Evolutionary conservation across 2,888 invertebrate genomes (phyloP), one percentile per base, ranked within the genome.

Genomic region (Odontothrips loti): DNA sequence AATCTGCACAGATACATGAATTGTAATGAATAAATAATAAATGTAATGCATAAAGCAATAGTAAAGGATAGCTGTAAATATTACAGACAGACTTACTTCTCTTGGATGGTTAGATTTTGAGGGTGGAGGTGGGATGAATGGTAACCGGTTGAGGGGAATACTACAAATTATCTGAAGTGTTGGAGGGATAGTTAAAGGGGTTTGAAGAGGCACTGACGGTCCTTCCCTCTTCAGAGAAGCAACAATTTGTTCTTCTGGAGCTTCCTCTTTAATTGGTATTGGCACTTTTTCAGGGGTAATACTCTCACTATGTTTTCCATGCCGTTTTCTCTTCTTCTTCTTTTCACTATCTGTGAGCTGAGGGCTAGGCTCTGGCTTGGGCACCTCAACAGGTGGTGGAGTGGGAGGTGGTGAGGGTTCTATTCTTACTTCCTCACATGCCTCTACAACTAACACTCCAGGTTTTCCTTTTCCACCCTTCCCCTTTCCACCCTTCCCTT

Each of bases 401-500:
- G 80, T 80, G 27, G 82, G 82, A 48, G 83, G 82, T 20, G 82
- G 81, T 15, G 82, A 82, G 1, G 82, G 81, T 75, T 83, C 82
- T 20, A 82, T 80, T 81, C 88, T 85, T 84, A 90, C 90, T 83
- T 90, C 89, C 78, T 90, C 89, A 83, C 89, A 89, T 17, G 23
- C 23, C 84, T 93, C 93, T 82, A 93, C 91, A 81, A 93, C 91
- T 81, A 93, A 91, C 80, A 93, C 93, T 84, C 93, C 93, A 3
- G 92, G 92, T 86, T 93, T 93, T 81, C 91, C 91, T 84, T 92
- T 93, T 2, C 92, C 93, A 2, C 93, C 93, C 84, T 88, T 88
- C 23, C 92, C 92, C 81, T 83, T 84, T 58, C 83, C 90, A 10
- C 92, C 92, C 84, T 93, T 93, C 0, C 93, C 88, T 51, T 87